Evolutionary conservation across 2,113 vertebrate species (phyloP).

Genomic region (Procavia capensis): DNA sequence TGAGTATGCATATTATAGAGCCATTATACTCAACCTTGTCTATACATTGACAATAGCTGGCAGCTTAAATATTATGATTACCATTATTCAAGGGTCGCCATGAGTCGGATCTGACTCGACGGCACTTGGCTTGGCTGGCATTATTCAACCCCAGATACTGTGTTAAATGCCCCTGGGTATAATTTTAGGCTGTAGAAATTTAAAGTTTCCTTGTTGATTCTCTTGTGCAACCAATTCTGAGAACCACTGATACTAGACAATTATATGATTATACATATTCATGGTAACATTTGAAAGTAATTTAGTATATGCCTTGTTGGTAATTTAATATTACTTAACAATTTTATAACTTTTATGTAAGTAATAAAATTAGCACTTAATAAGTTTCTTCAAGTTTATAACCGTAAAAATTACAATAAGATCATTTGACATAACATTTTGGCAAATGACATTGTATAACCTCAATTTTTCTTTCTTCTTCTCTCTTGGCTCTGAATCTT

Average conservation of each 20-base stretch:
- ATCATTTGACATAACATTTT: slow-evolving; percentile 14
- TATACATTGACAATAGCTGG: not conserved
- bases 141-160: not conserved
- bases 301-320: slow-evolving; percentile 11
- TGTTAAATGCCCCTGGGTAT: not conserved
- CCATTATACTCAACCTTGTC: not conserved
- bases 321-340: slow-evolving; percentile 27
- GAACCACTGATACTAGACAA: not conserved
- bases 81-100: not conserved
- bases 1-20: not conserved
- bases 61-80: not conserved
- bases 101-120: too few relatives aligned
- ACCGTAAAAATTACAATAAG: not conserved
- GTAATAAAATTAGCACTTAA: slow-evolving; percentile 38
- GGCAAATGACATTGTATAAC: not conserved
- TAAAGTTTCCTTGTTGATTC: not conserved
- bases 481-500: not conserved
- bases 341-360: slow-evolving; percentile 20
- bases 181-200: not conserved
- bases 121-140: too few relatives aligned
- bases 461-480: not conserved
- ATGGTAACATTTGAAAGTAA: slow-evolving; percentile 21
- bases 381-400: slow-evolving; percentile 27
- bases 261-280: not conserved
- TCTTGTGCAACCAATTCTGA: not conserved